A percentile compares a stretch with the other conserved stretches of the same genome.
phyloP scores from a whole-genome alignment of 2,888 invertebrate genomes.

The Cheilosia pagana region DNA sequence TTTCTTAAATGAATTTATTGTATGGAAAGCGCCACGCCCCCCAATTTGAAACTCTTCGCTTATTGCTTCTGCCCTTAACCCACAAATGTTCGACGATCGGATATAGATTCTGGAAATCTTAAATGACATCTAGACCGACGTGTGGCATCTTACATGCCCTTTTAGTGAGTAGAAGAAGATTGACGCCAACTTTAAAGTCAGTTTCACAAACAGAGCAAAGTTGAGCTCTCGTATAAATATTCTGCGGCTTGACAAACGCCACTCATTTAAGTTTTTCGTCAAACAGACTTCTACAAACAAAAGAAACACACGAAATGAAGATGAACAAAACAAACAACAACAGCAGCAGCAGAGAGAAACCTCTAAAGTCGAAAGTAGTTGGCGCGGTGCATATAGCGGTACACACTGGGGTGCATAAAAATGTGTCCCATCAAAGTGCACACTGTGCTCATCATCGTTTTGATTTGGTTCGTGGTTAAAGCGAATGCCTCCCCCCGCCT shows the following conservation, averaged over 20 bases:
- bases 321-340: constrained; percentile 49
- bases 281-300: constrained; percentile 21
- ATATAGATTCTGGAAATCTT: too few species aligned
- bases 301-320: constrained; percentile 18
- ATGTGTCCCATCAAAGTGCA: constrained; percentile 42
- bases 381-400: constrained; percentile 52
- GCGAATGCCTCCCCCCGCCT: constrained; percentile 25
- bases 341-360: constrained; percentile 5
- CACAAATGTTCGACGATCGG: too few species aligned
- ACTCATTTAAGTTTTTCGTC: constrained; percentile 46
- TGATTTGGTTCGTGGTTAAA: constrained; percentile 29
- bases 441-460: constrained; percentile 47
- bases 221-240: constrained; percentile 14
- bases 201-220: constrained; percentile 27
- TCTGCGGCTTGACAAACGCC: constrained; percentile 10
- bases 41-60: too few species aligned
- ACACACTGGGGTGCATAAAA: constrained; percentile 51
- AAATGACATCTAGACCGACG: too few species aligned
- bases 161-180: too few species aligned
- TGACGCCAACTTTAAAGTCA: too few species aligned
- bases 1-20: too few species aligned
- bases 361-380: constrained; percentile 64
- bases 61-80: too few species aligned
- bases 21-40: too few species aligned
- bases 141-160: too few species aligned